Percentiles rank a stretch among this genome's conserved stretches.
Conservation (phyloP, 2,113 vertebrate genomes). For the Peromyscus californicus region DNA sequence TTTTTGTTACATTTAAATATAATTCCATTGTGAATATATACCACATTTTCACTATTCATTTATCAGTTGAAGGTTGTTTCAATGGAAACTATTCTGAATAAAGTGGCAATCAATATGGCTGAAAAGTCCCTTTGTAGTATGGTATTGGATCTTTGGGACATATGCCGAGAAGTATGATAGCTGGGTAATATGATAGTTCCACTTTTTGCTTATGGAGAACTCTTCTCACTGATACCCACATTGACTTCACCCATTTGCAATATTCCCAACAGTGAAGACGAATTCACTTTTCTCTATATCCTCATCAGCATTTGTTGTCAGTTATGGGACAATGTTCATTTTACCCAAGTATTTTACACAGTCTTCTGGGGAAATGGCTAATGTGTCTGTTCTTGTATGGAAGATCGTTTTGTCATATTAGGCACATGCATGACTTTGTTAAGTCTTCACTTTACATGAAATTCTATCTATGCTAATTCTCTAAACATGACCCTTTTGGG, state of each 20-base stretch:
- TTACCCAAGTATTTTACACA: background rate
- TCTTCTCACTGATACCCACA: background rate
- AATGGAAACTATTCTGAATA: background rate
- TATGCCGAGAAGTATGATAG: background rate
- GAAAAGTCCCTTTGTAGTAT: background rate
- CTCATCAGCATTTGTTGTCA: background rate
- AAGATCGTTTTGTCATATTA: background rate
- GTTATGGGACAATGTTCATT: background rate
- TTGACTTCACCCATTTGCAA: background rate
- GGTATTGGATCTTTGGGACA: background rate
- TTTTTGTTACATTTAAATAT: background rate
- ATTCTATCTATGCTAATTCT: background rate
- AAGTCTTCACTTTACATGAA: background rate
- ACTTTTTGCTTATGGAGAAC: background rate
- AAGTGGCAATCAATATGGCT: background rate
- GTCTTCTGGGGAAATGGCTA: background rate
- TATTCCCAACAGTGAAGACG: too few relatives aligned
- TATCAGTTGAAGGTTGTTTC: background rate
- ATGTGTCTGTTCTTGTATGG: background rate
- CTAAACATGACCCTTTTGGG: background rate
- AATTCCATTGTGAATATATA: background rate
- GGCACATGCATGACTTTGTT: background rate
- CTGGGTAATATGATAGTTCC: background rate
- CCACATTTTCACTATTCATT: background rate
- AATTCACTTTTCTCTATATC: background rate